phyloP scores from a whole-genome alignment of 2,888 invertebrate genomes.

The Athripsodes cinereus region DNA sequence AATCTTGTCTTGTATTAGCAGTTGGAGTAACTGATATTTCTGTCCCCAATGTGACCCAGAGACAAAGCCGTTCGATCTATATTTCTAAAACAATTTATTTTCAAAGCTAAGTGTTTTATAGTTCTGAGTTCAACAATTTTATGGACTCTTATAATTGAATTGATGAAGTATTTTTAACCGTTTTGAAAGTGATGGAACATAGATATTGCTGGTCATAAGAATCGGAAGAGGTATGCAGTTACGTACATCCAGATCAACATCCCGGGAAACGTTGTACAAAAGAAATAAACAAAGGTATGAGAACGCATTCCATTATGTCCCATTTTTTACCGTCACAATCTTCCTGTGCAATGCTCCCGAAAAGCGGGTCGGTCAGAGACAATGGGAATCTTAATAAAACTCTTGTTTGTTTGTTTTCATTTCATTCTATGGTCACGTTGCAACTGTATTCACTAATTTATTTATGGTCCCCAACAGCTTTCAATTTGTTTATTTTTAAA shows the following conservation, averaged over 20 bases:
- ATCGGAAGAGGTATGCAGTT: not conserved
- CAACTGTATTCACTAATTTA: too few relatives aligned
- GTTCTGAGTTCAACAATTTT: not conserved
- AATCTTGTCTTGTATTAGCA: too few relatives aligned
- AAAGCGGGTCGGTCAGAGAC: not conserved
- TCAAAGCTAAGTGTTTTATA: too few relatives aligned
- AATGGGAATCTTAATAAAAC: not conserved
- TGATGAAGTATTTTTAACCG: not conserved
- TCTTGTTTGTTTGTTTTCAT: not conserved
- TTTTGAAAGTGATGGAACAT: too few relatives aligned
- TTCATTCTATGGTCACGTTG: not conserved
- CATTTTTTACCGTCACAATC: not conserved
- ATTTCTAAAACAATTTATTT: too few relatives aligned
- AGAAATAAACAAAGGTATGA: not conserved
- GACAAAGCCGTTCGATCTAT: too few relatives aligned
- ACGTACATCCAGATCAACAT: not conserved
- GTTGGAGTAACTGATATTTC: too few relatives aligned
- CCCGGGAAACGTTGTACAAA: not conserved
- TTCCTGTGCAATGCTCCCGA: not conserved
- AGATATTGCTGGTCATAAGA: not conserved
- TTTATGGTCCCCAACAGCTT: too few relatives aligned
- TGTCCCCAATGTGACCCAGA: too few relatives aligned
- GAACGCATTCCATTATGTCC: not conserved
- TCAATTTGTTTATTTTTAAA: not conserved
- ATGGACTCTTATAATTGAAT: not conserved